Evolutionary conservation across 1,140 invertebrate genomes (phyloP).

Genomic region (Stenopsyche tienmushanensis): DNA sequence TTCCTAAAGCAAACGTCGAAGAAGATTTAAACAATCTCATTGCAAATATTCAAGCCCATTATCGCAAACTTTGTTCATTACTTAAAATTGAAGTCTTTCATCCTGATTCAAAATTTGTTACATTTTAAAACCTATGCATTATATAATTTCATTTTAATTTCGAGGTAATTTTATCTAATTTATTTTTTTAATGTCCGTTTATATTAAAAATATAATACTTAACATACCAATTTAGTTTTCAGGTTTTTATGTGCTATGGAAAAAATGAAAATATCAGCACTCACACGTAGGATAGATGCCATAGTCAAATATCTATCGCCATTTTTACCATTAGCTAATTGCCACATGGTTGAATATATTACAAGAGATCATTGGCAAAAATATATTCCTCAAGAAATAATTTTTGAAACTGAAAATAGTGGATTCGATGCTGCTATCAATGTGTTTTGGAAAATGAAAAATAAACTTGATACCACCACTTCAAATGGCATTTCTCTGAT

Average conservation of each 20-base stretch:
- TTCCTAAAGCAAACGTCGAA: conserved; percentile 65
- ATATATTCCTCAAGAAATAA: conserved; percentile 59
- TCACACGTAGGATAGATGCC: conserved; percentile 55
- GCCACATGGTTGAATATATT: conserved; percentile 81
- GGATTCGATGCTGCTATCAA: conserved; percentile 48
- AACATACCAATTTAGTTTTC: not conserved
- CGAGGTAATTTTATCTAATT: conserved; percentile 2
- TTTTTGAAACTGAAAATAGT: conserved; percentile 54
- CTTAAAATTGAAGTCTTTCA: conserved; percentile 59
- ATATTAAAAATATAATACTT: not conserved
- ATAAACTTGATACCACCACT: conserved; percentile 38
- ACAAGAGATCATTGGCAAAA: conserved; percentile 67
- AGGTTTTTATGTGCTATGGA: conserved; percentile 41
- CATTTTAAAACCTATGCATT: conserved; percentile 48
- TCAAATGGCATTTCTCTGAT: conserved; percentile 6
- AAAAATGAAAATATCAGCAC: conserved; percentile 40
- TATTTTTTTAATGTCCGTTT: not conserved
- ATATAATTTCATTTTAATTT: conserved; percentile 6
- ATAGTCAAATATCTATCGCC: conserved; percentile 60
- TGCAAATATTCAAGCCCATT: conserved; percentile 65
- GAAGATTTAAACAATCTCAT: conserved; percentile 63
- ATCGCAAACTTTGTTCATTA: conserved; percentile 66
- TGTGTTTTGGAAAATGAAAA: conserved; percentile 48
- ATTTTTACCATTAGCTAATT: conserved; percentile 65
- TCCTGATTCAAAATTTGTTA: conserved; percentile 56